Base-by-base conservation (phyloP, 1,140 invertebrate species). In the fruit fly (Drosophila melanogaster) region DNA sequence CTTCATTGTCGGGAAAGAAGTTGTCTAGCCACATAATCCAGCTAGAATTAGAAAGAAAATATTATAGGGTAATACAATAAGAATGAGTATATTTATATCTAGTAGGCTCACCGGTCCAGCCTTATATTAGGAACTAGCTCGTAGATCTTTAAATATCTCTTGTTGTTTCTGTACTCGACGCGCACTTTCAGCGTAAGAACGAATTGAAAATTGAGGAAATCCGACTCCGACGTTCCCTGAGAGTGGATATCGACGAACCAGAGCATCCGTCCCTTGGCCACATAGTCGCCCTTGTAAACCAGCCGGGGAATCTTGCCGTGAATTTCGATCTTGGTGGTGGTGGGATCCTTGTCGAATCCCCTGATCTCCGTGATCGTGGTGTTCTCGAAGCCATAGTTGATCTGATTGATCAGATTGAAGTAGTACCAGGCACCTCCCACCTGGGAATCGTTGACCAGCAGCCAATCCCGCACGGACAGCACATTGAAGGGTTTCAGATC, bases 21-120 rank as follows among this genome's bases (percentile, higher is more conserved):
- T 86, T 60, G 4, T 86, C 81, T n/a, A 86, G n/a, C 74, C 78
- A 86, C 55, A 67, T 57, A 14, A 61, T 81, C 81, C 81, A 86
- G 1, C 81, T 86, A 3, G 19, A 3, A 22, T 22, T 7, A 30
- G 22, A 11, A 12, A 41, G 3, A 12, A 12, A n/a, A 56, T 1
- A 24, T 0, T 17, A 5, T 30, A 2, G 6, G 8, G 30, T 10
- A 30, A 2, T 8, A 30, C 30, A 30, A 30, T 30, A 30, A 2
- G 30, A 30, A 30, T 30, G 8, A 30, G 8, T 3, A 30, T 8
- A 8, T 7, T 2, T 30, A 8, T 2, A 30, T 30, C 0, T 30
- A 30, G 2, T 30, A 10, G 30, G 40, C 57, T 78, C 35, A 86
- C 81, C 81, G 57, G 26, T 81, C 81, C 0, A 86, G 35, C n/a